Evolutionary conservation across 2,888 invertebrate species (phyloP), one percentile per base, ranked within the genome.

Genomic region (Tethea ocularis): DNA sequence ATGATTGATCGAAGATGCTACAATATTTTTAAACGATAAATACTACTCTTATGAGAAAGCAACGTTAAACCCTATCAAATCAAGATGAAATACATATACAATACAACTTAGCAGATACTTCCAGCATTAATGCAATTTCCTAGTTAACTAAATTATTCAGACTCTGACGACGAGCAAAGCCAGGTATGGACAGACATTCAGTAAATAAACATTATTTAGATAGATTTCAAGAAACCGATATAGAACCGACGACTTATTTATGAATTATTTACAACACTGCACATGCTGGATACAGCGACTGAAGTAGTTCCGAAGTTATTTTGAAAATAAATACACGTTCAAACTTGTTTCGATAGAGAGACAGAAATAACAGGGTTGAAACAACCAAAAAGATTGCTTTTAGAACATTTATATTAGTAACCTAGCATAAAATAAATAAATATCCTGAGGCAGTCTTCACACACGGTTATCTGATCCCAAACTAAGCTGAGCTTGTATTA

Each of bases 261-360:
- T 88, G 84, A 87, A 86, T 86, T 87, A 87, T 88, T 85, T 80
- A 86, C 67, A 57, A 29, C 26, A 26, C 46, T 20, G 46, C 17
- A 46, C 20, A 46, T 46, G 20, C 46, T 46, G n/a, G 38, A 46
- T 20, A 46, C 17, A 41, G 17, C 41, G 4, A 46, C 46, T 20
- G 20, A 46, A 46, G 10, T 46, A 10, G 10, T 6, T 20, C 8
- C 20, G n/a, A 46, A 46, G 7, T 10, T 20, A 20, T 20, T 46
- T 46, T 46, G 17, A 46, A 46, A 46, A 46, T 46, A 46, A 46
- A 46, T n/a, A 46, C 7, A n/a, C 46, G 15, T 46, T 46, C 20
- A 1, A 46, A 20, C 46, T 46, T 46, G 20, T 46, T 46, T 20
- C 7, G 46, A 46, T 46, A 46, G 46, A 41, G 38, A n/a, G 17